These are phyloP conservation scores for Hypanus sabinus DNA, from an alignment of 2,113 vertebrate genomes.

Conservation along the genomic window DNA sequence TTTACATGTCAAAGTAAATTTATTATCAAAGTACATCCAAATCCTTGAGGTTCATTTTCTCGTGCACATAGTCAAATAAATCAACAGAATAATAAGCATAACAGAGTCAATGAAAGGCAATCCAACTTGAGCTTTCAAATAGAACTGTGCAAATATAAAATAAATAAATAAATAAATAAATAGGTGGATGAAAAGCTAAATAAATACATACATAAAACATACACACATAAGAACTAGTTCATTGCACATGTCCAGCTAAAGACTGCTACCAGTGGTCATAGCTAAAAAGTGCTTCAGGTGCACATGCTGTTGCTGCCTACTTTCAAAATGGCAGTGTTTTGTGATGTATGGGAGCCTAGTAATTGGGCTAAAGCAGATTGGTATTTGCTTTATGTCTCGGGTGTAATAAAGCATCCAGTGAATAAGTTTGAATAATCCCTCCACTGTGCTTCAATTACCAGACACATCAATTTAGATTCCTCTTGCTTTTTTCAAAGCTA, in stretches of 20 bases:
- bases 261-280: neutral
- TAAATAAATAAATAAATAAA: no score
- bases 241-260: neutral
- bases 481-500: conserved; percentile 22
- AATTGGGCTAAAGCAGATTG: conserved; percentile 36
- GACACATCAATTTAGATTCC: conserved; percentile 33
- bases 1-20: no score
- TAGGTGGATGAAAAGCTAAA: no score
- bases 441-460: conserved; percentile 29
- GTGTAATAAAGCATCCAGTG: conserved; percentile 35
- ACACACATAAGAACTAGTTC: no score
- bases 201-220: no score
- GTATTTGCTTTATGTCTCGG: conserved; percentile 27
- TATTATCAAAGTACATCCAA: no score
- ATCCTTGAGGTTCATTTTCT: no score
- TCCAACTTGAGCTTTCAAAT: no score
- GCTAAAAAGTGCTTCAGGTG: conserved; percentile 12
- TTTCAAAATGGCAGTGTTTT: conserved; percentile 15
- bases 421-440: conserved; percentile 37
- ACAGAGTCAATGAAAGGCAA: no score
- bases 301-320: conserved; percentile 23
- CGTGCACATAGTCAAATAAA: no score
- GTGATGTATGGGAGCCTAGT: conserved; percentile 17
- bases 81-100: no score
- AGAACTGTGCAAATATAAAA: no score